Percentiles rank a stretch among this genome's conserved stretches.
phyloP scores from a whole-genome alignment of 2,888 invertebrate species.

The Hypselothyrea guttata region DNA sequence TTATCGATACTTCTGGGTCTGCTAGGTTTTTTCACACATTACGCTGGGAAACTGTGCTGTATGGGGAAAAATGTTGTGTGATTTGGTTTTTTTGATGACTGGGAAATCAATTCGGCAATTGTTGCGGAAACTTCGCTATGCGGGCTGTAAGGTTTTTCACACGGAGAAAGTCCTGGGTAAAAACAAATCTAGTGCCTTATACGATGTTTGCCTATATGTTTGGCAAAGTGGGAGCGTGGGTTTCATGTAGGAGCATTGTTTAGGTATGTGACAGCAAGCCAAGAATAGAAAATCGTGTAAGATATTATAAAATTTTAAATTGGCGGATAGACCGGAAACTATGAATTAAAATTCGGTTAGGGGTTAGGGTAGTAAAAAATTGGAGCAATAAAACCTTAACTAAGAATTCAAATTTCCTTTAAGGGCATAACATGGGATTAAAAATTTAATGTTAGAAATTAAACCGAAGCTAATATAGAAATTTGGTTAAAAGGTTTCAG shows the following conservation, averaged over 20 bases:
- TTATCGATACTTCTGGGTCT: conserved; percentile 74
- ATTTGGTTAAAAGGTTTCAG: no score
- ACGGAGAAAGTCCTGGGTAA: no score
- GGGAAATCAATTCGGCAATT: conserved; percentile 50
- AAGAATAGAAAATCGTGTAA: conserved; percentile 20
- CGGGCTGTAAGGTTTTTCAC: conserved; percentile 51
- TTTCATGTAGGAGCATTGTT: conserved; percentile 35
- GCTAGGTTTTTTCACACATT: conserved; percentile 59
- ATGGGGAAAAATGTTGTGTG: conserved; percentile 37
- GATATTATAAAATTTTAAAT: background rate
- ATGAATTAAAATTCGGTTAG: no score
- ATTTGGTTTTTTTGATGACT: conserved; percentile 56
- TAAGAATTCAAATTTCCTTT: no score
- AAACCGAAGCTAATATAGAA: no score
- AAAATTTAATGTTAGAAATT: no score
- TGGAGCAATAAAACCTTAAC: no score
- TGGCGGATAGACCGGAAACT: background rate
- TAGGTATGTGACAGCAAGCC: conserved; percentile 3
- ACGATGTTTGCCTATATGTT: conserved; percentile 11
- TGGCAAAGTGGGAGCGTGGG: conserved; percentile 5
- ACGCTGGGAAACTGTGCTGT: conserved; percentile 41
- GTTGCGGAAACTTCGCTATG: no score
- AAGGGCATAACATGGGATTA: no score
- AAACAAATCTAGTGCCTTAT: conserved; percentile 34
- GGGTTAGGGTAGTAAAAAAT: no score